Evolutionary conservation across 2,888 invertebrate species (phyloP), one percentile per base, ranked within the genome.

Genomic region (Lucinisca nassula): DNA sequence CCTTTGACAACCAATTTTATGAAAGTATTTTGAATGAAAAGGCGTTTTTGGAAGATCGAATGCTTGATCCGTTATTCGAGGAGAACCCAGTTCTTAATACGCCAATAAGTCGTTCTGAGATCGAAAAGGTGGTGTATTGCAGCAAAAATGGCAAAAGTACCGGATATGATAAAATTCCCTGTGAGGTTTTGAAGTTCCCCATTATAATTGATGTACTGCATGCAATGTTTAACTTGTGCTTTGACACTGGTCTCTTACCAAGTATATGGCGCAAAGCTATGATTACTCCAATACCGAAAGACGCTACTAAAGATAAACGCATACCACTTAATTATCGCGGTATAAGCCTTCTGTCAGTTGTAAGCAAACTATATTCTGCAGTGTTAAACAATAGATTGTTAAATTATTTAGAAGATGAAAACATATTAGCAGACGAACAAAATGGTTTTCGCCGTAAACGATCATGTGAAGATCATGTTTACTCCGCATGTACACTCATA

Each of bases 51-150:
- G 78, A 78, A 37, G 58, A 78, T 24, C 30, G 58, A n/a, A 78
- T 78, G 78, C 51, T 78, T 8, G 78, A 78, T 38, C 78, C 61
- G 14, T n/a, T 78, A 12, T 78, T 51, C 61, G 51, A 78, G n/a
- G 8, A 32, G 12, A 78, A 78, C 51, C 14, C 32, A 8, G 0
- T 32, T 14, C 27, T 78, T 24, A 78, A 61, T 37, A 27, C 27
- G 3, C 10, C n/a, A 2, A 78, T 78, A 1, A 37, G 35, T 6
- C 3, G 14, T 24, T 35, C 12, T 55, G 58, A 78, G 51, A 27
- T 78, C 21, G 21, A n/a, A 2, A 58, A 32, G 35, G 40, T 78
- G 12, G 27, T 61, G 14, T 6, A 24, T 24, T 10, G 37, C 6
- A 1, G 32, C 21, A 35, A 78, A 61, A 38, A 58, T 24, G 40